Percentiles rank a stretch among this genome's conserved stretches.
These are phyloP conservation scores for Lucifuga dentata DNA, from an alignment of 2,113 vertebrate genomes.

Conservation along the genomic window DNA sequence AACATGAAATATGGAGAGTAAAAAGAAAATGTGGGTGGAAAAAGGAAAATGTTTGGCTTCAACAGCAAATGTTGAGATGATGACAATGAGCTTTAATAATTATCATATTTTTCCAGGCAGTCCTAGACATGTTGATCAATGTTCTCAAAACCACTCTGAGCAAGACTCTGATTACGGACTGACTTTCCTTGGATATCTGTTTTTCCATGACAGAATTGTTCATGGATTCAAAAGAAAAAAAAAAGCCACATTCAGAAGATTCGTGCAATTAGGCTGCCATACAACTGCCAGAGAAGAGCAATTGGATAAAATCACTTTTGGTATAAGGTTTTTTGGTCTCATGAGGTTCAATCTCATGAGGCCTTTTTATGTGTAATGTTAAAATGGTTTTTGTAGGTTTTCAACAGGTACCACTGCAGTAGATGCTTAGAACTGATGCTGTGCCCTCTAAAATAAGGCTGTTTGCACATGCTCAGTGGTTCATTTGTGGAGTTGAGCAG, in stretches of 20 bases:
- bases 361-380: background rate
- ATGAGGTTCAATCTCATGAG: constrained; percentile 2
- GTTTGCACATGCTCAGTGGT: no score
- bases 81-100: background rate
- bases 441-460: no score
- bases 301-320: constrained; percentile 27
- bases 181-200: constrained; percentile 13
- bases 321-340: constrained; percentile 12
- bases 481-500: no score
- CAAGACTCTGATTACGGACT: constrained; percentile 15
- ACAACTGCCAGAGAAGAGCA: constrained; percentile 46
- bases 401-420: background rate
- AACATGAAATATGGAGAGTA: constrained; percentile 17
- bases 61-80: constrained; percentile 2
- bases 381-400: background rate
- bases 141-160: constrained; percentile 19
- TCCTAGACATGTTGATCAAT: constrained; percentile 6
- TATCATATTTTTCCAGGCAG: constrained; percentile 8
- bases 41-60: constrained; percentile 3
- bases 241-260: constrained; percentile 26
- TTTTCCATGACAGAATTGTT: constrained; percentile 19
- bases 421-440: no score
- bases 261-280: constrained; percentile 49
- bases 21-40: background rate
- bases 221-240: constrained; percentile 32